A percentile compares a stretch with the other conserved stretches of the same genome.
phyloP scores from a whole-genome alignment of 1,140 invertebrate genomes.

The Saccostrea cuccullata region DNA sequence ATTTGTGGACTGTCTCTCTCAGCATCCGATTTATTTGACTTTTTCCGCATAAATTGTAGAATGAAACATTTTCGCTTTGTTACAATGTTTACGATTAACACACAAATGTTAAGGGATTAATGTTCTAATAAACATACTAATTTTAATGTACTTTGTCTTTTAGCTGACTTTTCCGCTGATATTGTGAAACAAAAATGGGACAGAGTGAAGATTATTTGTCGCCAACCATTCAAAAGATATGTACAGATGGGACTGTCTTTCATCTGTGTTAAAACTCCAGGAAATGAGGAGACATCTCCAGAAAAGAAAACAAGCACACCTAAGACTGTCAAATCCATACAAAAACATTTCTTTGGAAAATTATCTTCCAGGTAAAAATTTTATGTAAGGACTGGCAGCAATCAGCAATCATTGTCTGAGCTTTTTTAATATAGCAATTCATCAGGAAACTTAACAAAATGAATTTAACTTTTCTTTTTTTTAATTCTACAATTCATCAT shows the following conservation, averaged over 20 bases:
- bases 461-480: no score
- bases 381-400: not conserved
- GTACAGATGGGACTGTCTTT: slow-evolving; percentile 75
- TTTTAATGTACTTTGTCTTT: not conserved
- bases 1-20: no score
- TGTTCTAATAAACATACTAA: no score
- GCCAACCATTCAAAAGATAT: slow-evolving; percentile 71
- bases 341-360: slow-evolving; percentile 69
- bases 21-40: no score
- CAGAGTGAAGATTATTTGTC: slow-evolving; percentile 69
- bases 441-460: no score
- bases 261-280: slow-evolving; percentile 48
- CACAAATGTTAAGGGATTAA: no score
- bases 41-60: no score
- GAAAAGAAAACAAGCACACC: not conserved
- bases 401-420: not conserved
- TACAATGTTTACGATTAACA: no score
- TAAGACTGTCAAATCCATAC: slow-evolving; percentile 62
- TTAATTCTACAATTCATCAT: no score
- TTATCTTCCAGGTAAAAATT: slow-evolving; percentile 48
- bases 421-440: not conserved
- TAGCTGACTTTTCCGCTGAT: slow-evolving; percentile 69
- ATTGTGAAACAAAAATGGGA: slow-evolving; percentile 68
- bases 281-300: not conserved
- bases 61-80: no score